phyloP scores from a whole-genome alignment of 2,888 invertebrate species.

The Phania funesta region DNA sequence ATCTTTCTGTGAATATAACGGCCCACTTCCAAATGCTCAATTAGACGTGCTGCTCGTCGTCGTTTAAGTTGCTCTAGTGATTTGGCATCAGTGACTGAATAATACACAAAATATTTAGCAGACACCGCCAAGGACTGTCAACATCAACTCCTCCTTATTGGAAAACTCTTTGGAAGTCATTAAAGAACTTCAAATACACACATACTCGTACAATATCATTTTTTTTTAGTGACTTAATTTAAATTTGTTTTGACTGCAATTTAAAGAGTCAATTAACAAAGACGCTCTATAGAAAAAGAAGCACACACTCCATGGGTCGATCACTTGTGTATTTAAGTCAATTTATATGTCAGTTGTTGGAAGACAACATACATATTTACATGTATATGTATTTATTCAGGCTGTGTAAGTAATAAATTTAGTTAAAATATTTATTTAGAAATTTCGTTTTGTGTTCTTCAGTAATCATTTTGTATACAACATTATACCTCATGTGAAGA shows the following conservation, averaged over 20 bases:
- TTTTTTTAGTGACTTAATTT: slow-evolving; percentile 34
- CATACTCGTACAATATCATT: neutral
- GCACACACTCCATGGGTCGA: slow-evolving; percentile 48
- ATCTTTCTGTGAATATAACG: no score
- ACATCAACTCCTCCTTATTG: no score
- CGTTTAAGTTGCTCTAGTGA: no score
- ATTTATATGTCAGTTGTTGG: slow-evolving; percentile 20
- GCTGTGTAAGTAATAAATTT: slow-evolving; percentile 6
- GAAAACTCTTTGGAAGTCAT: no score
- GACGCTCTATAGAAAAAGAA: neutral
- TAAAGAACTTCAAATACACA: no score
- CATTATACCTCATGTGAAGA: slow-evolving; percentile 49
- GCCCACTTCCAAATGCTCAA: no score
- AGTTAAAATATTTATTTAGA: slow-evolving; percentile 4
- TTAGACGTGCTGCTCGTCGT: no score
- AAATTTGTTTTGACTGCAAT: slow-evolving; percentile 55
- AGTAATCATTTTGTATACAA: neutral
- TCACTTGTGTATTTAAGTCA: slow-evolving; percentile 9
- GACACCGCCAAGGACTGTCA: no score
- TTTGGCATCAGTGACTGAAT: no score
- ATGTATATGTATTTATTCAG: neutral
- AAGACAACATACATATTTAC: neutral
- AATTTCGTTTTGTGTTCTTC: neutral
- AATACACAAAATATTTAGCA: no score
- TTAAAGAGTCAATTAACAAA: slow-evolving; percentile 48